These are phyloP conservation scores for Pygoscelis antarcticus DNA, from an alignment of 2,113 vertebrate genomes.

Conservation along the genomic window DNA sequence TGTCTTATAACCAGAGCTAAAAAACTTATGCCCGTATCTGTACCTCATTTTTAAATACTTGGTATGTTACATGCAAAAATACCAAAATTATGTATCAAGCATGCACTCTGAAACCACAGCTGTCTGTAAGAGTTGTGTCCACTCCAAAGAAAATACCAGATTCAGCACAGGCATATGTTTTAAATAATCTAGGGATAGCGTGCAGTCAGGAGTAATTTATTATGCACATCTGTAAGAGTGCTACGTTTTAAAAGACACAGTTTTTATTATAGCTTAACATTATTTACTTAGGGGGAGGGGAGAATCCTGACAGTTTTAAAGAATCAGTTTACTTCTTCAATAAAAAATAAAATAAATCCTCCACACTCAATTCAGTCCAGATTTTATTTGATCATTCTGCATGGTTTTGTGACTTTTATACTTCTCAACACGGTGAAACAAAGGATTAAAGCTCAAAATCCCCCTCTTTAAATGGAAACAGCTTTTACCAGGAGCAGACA, in stretches of 20 bases:
- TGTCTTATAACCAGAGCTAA: neutral
- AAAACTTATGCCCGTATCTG: neutral
- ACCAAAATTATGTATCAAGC: neutral
- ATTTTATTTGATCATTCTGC: constrained; percentile 41
- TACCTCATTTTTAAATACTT: neutral
- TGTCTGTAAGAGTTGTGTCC: constrained; percentile 4
- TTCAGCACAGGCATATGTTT: constrained; percentile 47
- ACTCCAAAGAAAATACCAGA: constrained; percentile 45
- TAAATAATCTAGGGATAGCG: constrained; percentile 40
- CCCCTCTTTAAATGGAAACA: neutral
- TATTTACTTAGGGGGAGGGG: constrained; percentile 9
- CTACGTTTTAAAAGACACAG: constrained; percentile 25
- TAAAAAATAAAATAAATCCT: neutral
- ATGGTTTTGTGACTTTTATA: neutral
- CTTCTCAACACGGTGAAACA: constrained; percentile 31
- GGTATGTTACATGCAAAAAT: neutral
- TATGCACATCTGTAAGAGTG: constrained; percentile 52
- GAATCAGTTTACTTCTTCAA: neutral
- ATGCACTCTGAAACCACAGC: neutral
- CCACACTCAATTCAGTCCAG: constrained; percentile 35
- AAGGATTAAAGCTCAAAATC: constrained; percentile 16
- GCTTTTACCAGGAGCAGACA: neutral
- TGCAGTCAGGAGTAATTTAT: constrained; percentile 54
- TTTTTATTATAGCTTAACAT: constrained; percentile 56
- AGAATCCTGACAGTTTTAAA: constrained; percentile 38